Conservation (phyloP, 2,888 invertebrate genomes). For the Pammene fasciana region DNA sequence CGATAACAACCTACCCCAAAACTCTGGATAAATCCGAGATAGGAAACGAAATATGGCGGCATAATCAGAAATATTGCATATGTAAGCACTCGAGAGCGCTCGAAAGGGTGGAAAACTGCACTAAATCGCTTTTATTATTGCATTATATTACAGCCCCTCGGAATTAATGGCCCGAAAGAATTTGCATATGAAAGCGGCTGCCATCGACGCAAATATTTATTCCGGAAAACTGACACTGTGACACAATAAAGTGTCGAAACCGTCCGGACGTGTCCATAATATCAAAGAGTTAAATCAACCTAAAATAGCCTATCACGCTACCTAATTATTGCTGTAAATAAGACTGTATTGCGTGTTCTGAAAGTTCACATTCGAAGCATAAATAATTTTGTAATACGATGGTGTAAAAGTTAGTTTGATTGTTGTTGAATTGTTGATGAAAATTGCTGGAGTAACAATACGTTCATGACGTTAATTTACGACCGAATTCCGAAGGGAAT, state of each 20-base stretch:
- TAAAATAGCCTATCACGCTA: background rate
- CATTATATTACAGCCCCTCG: constrained; percentile 67
- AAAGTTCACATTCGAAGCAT: background rate
- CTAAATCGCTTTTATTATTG: constrained; percentile 80
- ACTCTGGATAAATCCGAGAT: constrained; percentile 45
- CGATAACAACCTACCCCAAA: constrained; percentile 13
- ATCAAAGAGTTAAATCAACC: background rate
- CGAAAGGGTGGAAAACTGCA: constrained; percentile 68
- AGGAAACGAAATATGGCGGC: constrained; percentile 54
- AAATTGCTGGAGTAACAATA: constrained; percentile 21
- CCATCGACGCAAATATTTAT: constrained; percentile 39
- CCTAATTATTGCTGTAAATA: background rate
- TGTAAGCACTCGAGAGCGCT: constrained; percentile 49
- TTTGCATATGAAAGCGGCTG: constrained; percentile 67
- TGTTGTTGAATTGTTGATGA: constrained; percentile 28
- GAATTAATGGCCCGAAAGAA: constrained; percentile 64
- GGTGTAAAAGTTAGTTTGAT: background rate
- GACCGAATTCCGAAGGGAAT: constrained; percentile 1
- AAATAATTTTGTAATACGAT: background rate
- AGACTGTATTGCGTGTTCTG: background rate
- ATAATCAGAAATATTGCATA: constrained; percentile 56
- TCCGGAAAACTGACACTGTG: constrained; percentile 38
- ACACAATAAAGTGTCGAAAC: constrained; percentile 28
- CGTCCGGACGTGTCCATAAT: constrained; percentile 26
- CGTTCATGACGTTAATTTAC: constrained; percentile 19